Evolutionary conservation across 2,113 vertebrate genomes (phyloP).

Genomic region (Rhabdornis inornatus): DNA sequence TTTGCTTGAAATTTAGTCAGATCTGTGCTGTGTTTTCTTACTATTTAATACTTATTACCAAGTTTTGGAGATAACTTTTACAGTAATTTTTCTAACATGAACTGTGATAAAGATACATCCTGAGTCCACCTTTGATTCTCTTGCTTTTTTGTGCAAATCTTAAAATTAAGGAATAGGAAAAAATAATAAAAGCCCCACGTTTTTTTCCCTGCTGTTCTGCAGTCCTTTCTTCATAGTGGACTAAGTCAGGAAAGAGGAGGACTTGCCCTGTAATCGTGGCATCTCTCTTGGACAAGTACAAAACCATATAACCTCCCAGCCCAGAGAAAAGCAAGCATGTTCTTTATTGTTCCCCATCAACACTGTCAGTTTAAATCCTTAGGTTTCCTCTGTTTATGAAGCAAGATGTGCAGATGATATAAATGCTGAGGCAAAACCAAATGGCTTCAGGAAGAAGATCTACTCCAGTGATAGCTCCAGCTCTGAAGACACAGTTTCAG

Average conservation of each 20-base stretch:
- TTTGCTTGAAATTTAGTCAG: neutral
- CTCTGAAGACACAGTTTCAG: constrained; percentile 79
- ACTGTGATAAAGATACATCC: neutral
- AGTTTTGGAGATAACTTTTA: neutral
- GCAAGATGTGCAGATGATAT: constrained; percentile 78
- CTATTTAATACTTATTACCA: neutral
- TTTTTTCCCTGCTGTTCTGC: neutral
- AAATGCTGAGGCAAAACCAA: constrained; percentile 67
- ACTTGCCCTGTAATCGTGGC: neutral
- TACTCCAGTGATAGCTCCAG: constrained; percentile 80
- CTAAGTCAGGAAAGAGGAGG: neutral
- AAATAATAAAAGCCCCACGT: neutral
- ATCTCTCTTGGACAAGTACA: neutral
- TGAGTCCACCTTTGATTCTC: neutral
- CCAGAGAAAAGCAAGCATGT: neutral
- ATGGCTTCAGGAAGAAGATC: constrained; percentile 72
- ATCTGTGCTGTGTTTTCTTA: neutral
- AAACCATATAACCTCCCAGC: neutral
- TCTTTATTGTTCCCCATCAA: constrained; percentile 45
- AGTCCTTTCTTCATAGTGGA: neutral
- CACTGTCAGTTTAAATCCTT: constrained; percentile 60
- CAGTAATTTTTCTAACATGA: neutral
- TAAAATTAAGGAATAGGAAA: neutral
- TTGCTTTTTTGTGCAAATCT: neutral
- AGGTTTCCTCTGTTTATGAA: constrained; percentile 96